These are phyloP conservation scores for Heteromormyrus szaboi DNA, from an alignment of 2,797 vertebrate species.

Conservation along the genomic window DNA sequence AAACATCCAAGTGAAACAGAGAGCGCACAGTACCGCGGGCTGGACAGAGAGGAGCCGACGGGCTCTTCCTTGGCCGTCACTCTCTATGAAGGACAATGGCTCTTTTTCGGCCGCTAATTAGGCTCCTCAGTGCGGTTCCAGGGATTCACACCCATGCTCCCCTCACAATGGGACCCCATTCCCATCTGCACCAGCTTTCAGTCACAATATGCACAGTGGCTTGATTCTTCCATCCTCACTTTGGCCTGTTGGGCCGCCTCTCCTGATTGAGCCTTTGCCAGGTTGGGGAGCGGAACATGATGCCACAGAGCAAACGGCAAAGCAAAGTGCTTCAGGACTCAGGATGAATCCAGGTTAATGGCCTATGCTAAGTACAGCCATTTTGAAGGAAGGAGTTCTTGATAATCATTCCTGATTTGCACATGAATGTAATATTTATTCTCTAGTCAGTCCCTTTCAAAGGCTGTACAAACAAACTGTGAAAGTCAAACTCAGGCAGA, in stretches of 20 bases:
- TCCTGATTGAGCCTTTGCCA: not conserved
- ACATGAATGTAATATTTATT: not conserved
- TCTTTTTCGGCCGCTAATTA: constrained; percentile 48
- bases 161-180: constrained; percentile 4
- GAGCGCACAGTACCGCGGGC: not conserved
- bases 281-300: not conserved
- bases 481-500: not conserved
- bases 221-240: constrained; percentile 40
- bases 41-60: too few relatives aligned
- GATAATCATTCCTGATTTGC: not conserved
- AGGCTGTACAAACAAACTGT: constrained; percentile 4
- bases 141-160: not conserved
- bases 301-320: not conserved
- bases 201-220: constrained; percentile 41
- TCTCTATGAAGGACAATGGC: constrained; percentile 42
- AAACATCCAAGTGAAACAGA: not conserved
- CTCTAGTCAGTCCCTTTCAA: not conserved
- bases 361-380: not conserved
- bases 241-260: not conserved
- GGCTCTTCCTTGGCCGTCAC: not conserved
- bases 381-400: not conserved
- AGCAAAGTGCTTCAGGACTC: not conserved
- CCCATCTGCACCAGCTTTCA: not conserved
- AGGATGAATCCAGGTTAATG: not conserved
- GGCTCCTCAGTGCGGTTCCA: constrained; percentile 34